Conservation (phyloP, 2,113 vertebrate species). For the Murina feae region DNA sequence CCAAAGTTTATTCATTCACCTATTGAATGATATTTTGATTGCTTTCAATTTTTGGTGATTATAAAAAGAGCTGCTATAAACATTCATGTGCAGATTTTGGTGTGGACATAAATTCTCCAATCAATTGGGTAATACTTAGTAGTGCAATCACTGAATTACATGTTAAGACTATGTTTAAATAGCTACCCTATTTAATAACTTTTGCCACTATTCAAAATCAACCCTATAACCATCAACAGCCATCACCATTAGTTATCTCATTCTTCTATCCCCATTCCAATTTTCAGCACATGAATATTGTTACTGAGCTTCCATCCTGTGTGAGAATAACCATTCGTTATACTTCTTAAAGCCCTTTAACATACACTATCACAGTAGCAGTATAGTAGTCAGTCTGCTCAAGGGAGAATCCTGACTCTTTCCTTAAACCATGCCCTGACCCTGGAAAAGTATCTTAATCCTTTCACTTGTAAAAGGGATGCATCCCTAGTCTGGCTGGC, state of each 20-base stretch:
- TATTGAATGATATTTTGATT: neutral
- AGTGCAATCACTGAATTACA: neutral
- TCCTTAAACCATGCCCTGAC: neutral
- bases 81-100: neutral
- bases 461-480: neutral
- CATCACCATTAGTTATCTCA: neutral
- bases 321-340: neutral
- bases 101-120: neutral
- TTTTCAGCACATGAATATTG: neutral
- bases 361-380: neutral
- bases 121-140: neutral
- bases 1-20: neutral
- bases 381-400: neutral
- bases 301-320: neutral
- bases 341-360: neutral
- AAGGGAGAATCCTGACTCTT: neutral
- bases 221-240: too few species aligned
- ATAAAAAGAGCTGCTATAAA: neutral
- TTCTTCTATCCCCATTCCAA: neutral
- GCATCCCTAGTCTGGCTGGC: too few species aligned
- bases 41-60: neutral
- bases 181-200: neutral
- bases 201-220: neutral
- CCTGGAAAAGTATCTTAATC: neutral
- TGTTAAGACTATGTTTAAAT: neutral